Evolutionary conservation across 2,888 invertebrate genomes (phyloP), one percentile per base, ranked within the genome.

Genomic region (Calliopum simillimum): DNA sequence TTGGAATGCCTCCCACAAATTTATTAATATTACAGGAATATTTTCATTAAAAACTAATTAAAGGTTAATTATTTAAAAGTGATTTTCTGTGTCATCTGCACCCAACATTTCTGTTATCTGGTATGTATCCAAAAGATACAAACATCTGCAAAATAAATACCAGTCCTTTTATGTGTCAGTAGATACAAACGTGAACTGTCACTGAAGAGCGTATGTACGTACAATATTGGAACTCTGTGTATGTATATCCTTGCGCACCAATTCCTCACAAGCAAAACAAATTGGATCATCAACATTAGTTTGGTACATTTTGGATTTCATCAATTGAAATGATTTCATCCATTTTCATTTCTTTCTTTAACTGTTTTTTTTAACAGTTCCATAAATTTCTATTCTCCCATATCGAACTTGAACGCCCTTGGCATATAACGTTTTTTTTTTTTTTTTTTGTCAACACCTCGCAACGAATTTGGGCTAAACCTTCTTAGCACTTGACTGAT

Each of bases 391-490:
- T 16, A n/a, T 16, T 6, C 49, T 49, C 49, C 8, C 58, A 58
- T 58, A 33, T 33, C 55, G 55, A 44, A 44, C 55, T 66, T 66
- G 55, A 55, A 66, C 55, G 56, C 65, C 65, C 65, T 66, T 66
- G 65, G 46, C 65, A 66, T 44, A n/a, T 44, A 43, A 33, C 33
- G 33, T 4, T 33, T n/a, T n/a, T n/a, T n/a, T n/a, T n/a, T n/a
- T n/a, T n/a, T n/a, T n/a, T n/a, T n/a, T 33, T 33, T 33, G 33
- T 6, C 33, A 33, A 4, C 33, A 6, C 33, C 8, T 33, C 25
- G 25, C 13, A 19, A 21, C 3, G n/a, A 16, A 16, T 16, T 21
- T 11, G 16, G 16, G 51, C n/a, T 21, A 21, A 49, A 51, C 51
- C 12, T 16, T 11, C 16, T 64, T 33, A 41, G n/a, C n/a, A n/a